Evolutionary conservation across 2,888 invertebrate species (phyloP).

Genomic region (Nephrotoma guestfalica): DNA sequence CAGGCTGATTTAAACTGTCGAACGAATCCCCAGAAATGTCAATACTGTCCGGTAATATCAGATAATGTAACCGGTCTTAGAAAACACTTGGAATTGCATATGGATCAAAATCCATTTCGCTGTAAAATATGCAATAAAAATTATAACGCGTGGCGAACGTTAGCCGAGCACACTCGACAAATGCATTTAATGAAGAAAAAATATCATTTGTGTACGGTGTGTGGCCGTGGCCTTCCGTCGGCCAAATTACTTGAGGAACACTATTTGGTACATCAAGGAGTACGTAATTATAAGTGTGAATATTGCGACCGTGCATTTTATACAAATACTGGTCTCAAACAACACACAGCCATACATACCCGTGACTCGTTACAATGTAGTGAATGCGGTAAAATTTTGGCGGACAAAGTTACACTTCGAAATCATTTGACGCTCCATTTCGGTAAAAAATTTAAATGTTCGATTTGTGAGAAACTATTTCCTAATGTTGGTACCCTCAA

Average conservation of each 20-base stretch:
- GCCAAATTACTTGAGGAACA: background rate
- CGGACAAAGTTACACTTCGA: background rate
- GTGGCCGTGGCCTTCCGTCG: background rate
- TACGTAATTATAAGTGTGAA: background rate
- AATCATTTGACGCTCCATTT: background rate
- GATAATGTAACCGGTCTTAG: background rate
- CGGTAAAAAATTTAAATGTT: background rate
- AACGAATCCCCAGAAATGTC: background rate
- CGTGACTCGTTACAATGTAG: background rate
- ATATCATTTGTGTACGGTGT: background rate
- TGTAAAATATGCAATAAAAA: background rate
- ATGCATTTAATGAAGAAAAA: background rate
- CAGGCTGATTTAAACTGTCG: background rate
- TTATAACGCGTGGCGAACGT: background rate
- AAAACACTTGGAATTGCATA: background rate
- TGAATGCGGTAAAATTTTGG: background rate
- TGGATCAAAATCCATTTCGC: background rate
- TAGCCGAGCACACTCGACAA: background rate
- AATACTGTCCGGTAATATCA: background rate
- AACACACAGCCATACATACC: background rate
- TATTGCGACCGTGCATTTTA: background rate
- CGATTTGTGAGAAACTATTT: background rate
- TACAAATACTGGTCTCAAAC: background rate
- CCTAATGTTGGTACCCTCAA: background rate
- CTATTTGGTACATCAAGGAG: background rate